Percentiles rank a stretch among this genome's conserved stretches.
These are phyloP conservation scores for Ostrea denselamellosa DNA, from an alignment of 1,140 invertebrate species.

Conservation along the genomic window DNA sequence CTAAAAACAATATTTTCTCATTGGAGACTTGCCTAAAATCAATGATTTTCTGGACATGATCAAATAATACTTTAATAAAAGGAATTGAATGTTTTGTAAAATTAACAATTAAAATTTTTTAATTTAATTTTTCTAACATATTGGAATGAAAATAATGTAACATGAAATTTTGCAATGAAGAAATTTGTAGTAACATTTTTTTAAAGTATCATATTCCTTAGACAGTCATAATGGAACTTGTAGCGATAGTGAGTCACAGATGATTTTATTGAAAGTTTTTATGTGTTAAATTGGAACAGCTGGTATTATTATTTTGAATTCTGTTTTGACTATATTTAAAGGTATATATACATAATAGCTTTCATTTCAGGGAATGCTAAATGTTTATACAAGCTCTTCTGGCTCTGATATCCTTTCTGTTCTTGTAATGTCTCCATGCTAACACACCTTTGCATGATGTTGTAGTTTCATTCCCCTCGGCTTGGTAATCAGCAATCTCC, in stretches of 20 bases:
- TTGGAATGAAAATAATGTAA: too few relatives aligned
- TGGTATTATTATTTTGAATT: neutral
- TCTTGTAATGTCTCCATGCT: neutral
- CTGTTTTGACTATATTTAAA: neutral
- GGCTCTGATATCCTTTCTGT: neutral
- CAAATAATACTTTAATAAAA: too few relatives aligned
- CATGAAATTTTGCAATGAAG: too few relatives aligned
- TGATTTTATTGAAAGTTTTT: too few relatives aligned
- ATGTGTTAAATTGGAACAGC: neutral
- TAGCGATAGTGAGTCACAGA: too few relatives aligned
- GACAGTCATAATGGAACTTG: too few relatives aligned
- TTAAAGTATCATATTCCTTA: too few relatives aligned
- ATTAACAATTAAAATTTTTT: too few relatives aligned
- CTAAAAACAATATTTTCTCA: neutral
- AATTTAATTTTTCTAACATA: too few relatives aligned
- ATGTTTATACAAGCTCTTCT: neutral
- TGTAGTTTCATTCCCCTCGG: conserved; percentile 32
- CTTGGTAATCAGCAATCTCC: conserved; percentile 38
- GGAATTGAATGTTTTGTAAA: too few relatives aligned
- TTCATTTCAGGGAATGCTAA: neutral
- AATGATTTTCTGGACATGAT: too few relatives aligned
- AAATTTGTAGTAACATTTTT: too few relatives aligned
- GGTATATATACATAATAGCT: neutral
- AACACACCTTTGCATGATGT: conserved; percentile 35
- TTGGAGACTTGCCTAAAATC: neutral